Evolutionary conservation across 2,888 invertebrate genomes (phyloP), one percentile per base, ranked within the genome.

Genomic region (Ctena decussata): DNA sequence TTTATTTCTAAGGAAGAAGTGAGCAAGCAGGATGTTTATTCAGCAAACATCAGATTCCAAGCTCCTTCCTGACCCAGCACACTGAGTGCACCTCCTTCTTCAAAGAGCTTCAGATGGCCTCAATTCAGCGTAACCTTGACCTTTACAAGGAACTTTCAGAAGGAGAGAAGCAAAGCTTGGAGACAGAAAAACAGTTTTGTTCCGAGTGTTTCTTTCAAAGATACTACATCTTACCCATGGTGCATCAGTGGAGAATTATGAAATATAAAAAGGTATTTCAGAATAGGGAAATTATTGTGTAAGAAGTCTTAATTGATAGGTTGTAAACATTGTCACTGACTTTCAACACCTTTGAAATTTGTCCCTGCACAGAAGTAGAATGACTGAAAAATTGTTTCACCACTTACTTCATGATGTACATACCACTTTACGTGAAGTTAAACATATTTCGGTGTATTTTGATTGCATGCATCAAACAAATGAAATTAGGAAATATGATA

Each of bases 101-200:
- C 80, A 88, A 85, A 18, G 77, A 87, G 18, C 86, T 85, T 65
- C 94, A 94, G 89, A 88, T 86, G 76, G 80, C 90, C 44, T 88
- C 93, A 8, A 94, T 94, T 53, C 71, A 89, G 46, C 86, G 77
- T 77, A 94, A 94, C 80, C 79, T 94, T 53, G 84, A 89, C 49
- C 87, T 92, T 74, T 91, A 88, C 86, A 83, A 82, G 27, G 70
- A 80, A 24, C 70, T 90, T 44, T 70, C 85, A 0, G 86, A 88
- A 3, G 86, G 89, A 0, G 82, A 87, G 37, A 65, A 44, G 46
- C 65, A 75, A 27, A 60, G 46, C 73, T 49, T 93, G 35, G 85
- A 87, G 12, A 37, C 35, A 0, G 84, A 90, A 75, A 84, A 84
- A 71, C 90, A 92, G 35, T 90, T 87, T 73, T 90, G 89, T 83